Conservation (phyloP, 2,888 invertebrate genomes). For the Rhyacophila evoluta region DNA sequence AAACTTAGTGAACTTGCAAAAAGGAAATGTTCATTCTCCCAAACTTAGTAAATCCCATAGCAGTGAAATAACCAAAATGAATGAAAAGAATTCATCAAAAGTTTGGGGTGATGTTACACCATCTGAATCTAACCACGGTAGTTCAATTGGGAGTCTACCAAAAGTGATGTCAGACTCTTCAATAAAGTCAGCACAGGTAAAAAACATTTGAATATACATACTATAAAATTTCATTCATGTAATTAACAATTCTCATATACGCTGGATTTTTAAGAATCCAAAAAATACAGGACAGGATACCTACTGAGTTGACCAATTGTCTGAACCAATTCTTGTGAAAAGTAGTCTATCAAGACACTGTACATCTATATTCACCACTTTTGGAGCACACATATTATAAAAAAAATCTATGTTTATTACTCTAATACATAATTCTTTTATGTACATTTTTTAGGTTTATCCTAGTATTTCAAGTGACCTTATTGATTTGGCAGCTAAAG, state of each 20-base stretch:
- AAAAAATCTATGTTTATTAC: too few relatives aligned
- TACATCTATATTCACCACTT: too few relatives aligned
- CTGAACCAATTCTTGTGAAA: too few relatives aligned
- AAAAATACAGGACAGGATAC: too few relatives aligned
- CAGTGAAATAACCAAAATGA: neutral
- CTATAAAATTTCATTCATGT: too few relatives aligned
- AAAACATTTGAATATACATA: too few relatives aligned
- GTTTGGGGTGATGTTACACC: neutral
- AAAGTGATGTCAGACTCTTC: neutral
- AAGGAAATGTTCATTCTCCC: neutral
- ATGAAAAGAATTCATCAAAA: neutral
- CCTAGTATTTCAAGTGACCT: constrained; percentile 43
- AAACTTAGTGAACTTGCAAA: neutral
- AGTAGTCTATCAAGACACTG: too few relatives aligned
- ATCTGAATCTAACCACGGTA: neutral
- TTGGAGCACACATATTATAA: too few relatives aligned
- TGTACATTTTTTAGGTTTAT: constrained; percentile 34
- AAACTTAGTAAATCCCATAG: neutral
- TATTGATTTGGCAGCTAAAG: constrained; percentile 50
- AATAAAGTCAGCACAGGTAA: neutral
- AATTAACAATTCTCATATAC: too few relatives aligned
- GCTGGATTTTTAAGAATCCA: too few relatives aligned
- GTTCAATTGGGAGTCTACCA: neutral
- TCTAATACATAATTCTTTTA: too few relatives aligned
- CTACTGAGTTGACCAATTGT: too few relatives aligned